These are phyloP conservation scores for Elaeidobius kamerunicus DNA, from an alignment of 2,888 invertebrate species.

Conservation along the genomic window DNA sequence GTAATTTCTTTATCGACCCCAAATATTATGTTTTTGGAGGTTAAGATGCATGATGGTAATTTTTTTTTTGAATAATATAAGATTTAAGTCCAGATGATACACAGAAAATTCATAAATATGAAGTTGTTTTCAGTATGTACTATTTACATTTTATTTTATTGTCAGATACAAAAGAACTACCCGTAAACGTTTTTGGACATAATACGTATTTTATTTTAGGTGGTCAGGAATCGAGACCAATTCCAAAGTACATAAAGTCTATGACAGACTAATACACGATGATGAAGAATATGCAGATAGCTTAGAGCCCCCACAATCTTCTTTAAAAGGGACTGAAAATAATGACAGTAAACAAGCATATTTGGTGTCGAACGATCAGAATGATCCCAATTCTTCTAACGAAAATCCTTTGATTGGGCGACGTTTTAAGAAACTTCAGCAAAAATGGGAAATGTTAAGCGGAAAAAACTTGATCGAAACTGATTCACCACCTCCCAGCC, in stretches of 20 bases:
- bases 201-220: too few relatives aligned
- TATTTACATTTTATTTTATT: too few relatives aligned
- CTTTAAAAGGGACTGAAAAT: slow-evolving; percentile 26
- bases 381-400: slow-evolving; percentile 45
- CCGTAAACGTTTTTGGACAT: too few relatives aligned
- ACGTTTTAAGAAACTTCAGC: slow-evolving; percentile 71
- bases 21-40: too few relatives aligned
- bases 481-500: slow-evolving; percentile 47
- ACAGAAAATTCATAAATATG: too few relatives aligned
- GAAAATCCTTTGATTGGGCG: slow-evolving; percentile 56
- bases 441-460: slow-evolving; percentile 78
- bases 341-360: background rate
- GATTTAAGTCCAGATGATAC: too few relatives aligned
- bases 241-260: slow-evolving; percentile 69
- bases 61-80: too few relatives aligned
- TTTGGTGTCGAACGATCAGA: background rate
- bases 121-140: too few relatives aligned
- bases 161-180: too few relatives aligned
- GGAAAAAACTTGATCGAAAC: slow-evolving; percentile 53
- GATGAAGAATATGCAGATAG: slow-evolving; percentile 74
- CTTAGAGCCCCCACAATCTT: slow-evolving; percentile 55
- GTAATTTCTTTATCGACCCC: too few relatives aligned
- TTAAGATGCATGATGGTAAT: too few relatives aligned
- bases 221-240: slow-evolving; percentile 72
- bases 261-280: slow-evolving; percentile 64